Percentiles rank a stretch among this genome's conserved stretches.
phyloP scores from a whole-genome alignment of 2,888 invertebrate genomes.

The Caenorhabditis zanzibari region DNA sequence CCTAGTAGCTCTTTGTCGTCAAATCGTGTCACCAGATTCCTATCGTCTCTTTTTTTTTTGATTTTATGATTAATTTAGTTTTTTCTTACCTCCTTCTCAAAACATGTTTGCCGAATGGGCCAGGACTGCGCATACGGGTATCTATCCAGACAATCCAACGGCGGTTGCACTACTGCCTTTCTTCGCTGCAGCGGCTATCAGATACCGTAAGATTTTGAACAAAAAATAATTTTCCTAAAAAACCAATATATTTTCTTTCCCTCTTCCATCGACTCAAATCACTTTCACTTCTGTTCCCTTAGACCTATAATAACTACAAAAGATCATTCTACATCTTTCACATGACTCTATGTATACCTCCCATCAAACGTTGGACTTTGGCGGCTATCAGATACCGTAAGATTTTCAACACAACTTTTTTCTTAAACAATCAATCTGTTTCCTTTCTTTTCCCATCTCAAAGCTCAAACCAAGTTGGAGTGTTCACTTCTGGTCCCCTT shows the following conservation, averaged over 20 bases:
- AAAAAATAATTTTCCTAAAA: too few relatives aligned
- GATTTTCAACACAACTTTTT: too few relatives aligned
- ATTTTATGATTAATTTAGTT: conserved; percentile 58
- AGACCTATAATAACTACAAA: too few relatives aligned
- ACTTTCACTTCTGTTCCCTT: too few relatives aligned
- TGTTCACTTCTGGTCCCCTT: too few relatives aligned
- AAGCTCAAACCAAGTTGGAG: background rate
- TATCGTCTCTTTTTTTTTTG: background rate
- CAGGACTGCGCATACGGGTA: conserved; percentile 63
- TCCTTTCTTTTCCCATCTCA: background rate
- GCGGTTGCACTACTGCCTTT: conserved; percentile 69
- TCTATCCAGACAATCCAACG: conserved; percentile 64
- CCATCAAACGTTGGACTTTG: background rate
- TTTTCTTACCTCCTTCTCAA: background rate
- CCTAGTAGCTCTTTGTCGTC: conserved; percentile 29
- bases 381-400: too few relatives aligned
- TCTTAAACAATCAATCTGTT: too few relatives aligned
- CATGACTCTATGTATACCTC: background rate
- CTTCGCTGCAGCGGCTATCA: conserved; percentile 63
- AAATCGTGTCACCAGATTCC: conserved; percentile 43
- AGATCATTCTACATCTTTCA: background rate
- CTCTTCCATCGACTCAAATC: background rate
- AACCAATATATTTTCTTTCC: background rate
- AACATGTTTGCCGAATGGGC: conserved; percentile 75
- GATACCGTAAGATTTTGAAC: conserved; percentile 29